A percentile compares a stretch with the other conserved stretches of the same genome.
phyloP scores from a whole-genome alignment of 2,113 vertebrate species.

The Myotis brandtii region DNA sequence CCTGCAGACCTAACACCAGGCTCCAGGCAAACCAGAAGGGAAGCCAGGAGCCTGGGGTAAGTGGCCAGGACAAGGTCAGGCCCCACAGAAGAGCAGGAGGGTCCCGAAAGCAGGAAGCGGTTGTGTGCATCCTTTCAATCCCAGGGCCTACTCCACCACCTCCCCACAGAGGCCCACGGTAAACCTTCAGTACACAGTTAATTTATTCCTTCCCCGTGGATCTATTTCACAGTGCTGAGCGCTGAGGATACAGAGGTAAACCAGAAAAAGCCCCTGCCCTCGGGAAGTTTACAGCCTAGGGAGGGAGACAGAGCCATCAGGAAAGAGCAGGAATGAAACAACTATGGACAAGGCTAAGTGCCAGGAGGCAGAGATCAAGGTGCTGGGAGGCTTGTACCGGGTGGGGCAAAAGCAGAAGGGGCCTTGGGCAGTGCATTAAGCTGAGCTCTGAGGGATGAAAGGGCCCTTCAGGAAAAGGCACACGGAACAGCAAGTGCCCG shows the following conservation, averaged over 20 bases:
- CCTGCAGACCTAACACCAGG: neutral
- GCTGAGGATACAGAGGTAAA: neutral
- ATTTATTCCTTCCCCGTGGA: fast-evolving
- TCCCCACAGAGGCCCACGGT: fast-evolving
- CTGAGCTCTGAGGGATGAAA: neutral
- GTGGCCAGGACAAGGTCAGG: neutral
- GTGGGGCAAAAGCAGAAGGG: fast-evolving
- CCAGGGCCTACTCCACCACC: fast-evolving
- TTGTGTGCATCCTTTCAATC: fast-evolving
- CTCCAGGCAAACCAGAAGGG: neutral
- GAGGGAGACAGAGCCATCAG: too few species aligned
- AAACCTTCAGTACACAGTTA: neutral
- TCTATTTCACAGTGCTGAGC: neutral
- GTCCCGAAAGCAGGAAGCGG: neutral
- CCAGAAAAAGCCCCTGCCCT: neutral
- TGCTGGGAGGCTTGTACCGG: neutral
- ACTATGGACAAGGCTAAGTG: fast-evolving
- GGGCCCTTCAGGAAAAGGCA: neutral
- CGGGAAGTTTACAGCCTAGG: fast-evolving
- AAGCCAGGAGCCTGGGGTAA: too few species aligned
- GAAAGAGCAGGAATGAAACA: neutral
- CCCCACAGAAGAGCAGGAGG: neutral
- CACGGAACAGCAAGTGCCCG: neutral
- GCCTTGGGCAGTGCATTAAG: neutral
- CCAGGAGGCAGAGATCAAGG: neutral